phyloP scores from a whole-genome alignment of 2,113 vertebrate genomes.

The Arvicanthis niloticus region DNA sequence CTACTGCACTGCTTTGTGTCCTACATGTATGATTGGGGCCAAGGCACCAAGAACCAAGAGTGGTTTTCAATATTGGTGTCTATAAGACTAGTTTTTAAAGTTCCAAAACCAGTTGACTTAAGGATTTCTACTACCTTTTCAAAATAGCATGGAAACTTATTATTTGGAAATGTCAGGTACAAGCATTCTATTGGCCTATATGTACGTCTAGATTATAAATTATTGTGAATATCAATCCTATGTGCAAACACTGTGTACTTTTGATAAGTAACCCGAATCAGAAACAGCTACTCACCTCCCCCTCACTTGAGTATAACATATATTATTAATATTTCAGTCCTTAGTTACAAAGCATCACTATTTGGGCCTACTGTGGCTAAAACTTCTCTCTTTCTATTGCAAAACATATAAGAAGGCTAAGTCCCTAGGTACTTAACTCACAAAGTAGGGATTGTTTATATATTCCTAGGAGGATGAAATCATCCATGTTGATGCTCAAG shows the following conservation, averaged over 20 bases:
- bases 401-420: neutral
- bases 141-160: neutral
- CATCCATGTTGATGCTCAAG: neutral
- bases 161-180: conserved; percentile 45
- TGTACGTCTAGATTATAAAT: neutral
- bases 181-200: conserved; percentile 46
- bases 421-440: conserved; percentile 13
- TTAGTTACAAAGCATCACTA: conserved; percentile 31
- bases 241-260: neutral
- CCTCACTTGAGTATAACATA: neutral
- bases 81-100: conserved; percentile 6
- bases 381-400: neutral
- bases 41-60: neutral
- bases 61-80: neutral
- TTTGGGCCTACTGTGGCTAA: neutral
- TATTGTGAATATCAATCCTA: conserved; percentile 10
- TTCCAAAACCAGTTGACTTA: conserved; percentile 13
- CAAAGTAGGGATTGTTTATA: conserved; percentile 3
- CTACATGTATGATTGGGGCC: neutral
- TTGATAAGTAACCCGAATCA: conserved; percentile 15
- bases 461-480: conserved; percentile 17
- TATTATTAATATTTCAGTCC: neutral
- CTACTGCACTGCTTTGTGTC: neutral
- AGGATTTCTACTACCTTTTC: conserved; percentile 16
- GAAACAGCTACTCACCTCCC: neutral